Evolutionary conservation across 2,797 vertebrate species (phyloP), one percentile per base, ranked within the genome.

Genomic region (Coluber constrictor): DNA sequence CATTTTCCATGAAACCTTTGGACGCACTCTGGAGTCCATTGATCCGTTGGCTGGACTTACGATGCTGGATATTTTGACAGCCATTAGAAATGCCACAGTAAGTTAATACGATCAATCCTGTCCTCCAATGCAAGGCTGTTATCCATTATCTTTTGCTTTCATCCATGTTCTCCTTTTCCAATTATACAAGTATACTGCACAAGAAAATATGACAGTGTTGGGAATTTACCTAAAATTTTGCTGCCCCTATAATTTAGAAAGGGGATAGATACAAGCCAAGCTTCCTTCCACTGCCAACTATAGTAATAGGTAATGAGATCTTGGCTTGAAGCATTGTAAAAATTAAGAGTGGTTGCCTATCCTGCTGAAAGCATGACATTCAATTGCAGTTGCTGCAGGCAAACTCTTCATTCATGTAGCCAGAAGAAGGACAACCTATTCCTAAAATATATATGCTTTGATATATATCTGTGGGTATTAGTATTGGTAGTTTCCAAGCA

Each of bases 1-100:
- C 95, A 98, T 98, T 95, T 98, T 98, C 97, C 98, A 98, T 51
- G 98, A 98, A 97, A 98, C 98, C 12, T 98, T 98, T 95, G 98
- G 98, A 55, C 98, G 98, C 86, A 98, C 98, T 13, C 96, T 98
- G 96, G 98, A 98, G 96, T 98, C 98, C 93, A 98, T 98, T 29
- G 97, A 98, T 96, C 98, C 98, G 3, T 97, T 98, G 60, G 98
- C 97, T 12, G 98, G 98, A 47, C 97, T 98, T 92, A 97, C 96
- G 0, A 98, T 98, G 93, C 95, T 98, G 8, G 98, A 98, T 94
- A 96, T 98, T 94, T 98, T 98, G 95, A 98, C 94, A 3, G 95
- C 95, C 74, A 95, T 95, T 87, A 89, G 91, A 18, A 95, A 95
- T 66, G 93, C 94, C 29, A 95, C 92, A 12, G 95, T 95, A 91